Conservation (phyloP, 2,888 invertebrate genomes). For the Lycocerus yunnanus region DNA sequence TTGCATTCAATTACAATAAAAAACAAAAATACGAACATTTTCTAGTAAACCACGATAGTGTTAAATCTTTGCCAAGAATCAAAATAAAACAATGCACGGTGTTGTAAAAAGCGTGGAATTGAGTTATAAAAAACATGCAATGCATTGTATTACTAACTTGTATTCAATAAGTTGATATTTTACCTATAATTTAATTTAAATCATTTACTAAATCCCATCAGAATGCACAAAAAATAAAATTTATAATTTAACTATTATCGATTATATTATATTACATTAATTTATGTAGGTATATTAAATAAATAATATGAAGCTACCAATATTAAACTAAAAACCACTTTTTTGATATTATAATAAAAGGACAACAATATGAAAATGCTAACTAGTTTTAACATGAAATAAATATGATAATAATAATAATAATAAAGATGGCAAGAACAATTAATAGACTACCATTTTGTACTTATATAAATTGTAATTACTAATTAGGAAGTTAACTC, state of each 20-base stretch:
- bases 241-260: not conserved
- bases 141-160: not conserved
- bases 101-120: not conserved
- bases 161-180: not conserved
- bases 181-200: not conserved
- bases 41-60: not conserved
- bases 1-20: not conserved
- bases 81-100: not conserved
- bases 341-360: not conserved
- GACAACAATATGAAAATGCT: not conserved
- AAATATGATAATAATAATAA: not conserved
- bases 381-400: not conserved
- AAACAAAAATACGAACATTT: not conserved
- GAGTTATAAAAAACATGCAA: not conserved
- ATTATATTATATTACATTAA: not conserved
- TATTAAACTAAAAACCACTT: not conserved
- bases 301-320: not conserved
- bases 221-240: not conserved
- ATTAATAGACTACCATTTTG: not conserved
- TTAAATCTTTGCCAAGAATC: not conserved
- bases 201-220: not conserved
- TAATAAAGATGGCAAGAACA: not conserved
- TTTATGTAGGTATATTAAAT: not conserved
- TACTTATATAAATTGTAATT: not conserved
- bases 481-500: constrained; percentile 65